phyloP scores from a whole-genome alignment of 2,797 vertebrate genomes.

The Hyperoplus immaculatus region DNA sequence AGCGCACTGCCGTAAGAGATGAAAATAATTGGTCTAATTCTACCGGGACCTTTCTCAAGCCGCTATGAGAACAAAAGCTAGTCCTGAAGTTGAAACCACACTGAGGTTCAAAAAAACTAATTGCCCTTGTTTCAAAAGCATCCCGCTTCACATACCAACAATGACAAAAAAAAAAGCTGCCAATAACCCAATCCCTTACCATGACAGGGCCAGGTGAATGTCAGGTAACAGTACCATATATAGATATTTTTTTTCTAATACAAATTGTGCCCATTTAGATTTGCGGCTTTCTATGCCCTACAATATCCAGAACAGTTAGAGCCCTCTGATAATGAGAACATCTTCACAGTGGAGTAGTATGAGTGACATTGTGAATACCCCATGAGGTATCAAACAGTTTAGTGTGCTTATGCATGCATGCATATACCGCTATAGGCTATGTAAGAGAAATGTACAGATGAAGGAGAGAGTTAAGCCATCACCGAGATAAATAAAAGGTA shows the following conservation, averaged over 20 bases:
- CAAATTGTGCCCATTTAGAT: conserved; percentile 61
- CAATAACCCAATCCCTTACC: conserved; percentile 56
- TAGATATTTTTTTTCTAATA: conserved; percentile 46
- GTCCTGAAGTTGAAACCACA: conserved; percentile 53
- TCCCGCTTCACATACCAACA: conserved; percentile 35
- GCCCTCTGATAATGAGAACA: conserved; percentile 54
- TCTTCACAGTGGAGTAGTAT: conserved; percentile 81
- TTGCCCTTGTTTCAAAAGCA: conserved; percentile 30
- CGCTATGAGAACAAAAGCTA: conserved; percentile 49
- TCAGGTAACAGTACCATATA: conserved; percentile 65
- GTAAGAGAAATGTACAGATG: conserved; percentile 55
- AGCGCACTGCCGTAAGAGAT: conserved; percentile 24
- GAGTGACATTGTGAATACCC: conserved; percentile 63
- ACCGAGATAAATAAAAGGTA: conserved; percentile 51
- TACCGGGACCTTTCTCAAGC: conserved; percentile 44
- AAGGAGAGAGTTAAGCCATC: conserved; percentile 46
- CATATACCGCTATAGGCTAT: conserved; percentile 46
- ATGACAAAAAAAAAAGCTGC: conserved; percentile 76
- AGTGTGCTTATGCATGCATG: conserved; percentile 70
- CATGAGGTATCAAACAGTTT: conserved; percentile 59
- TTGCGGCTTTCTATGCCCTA: conserved; percentile 16
- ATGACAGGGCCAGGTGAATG: conserved; percentile 29
- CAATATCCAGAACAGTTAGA: conserved; percentile 37
- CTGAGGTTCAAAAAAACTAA: conserved; percentile 39
- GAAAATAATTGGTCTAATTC: conserved; percentile 72